Base-by-base conservation (phyloP, 2,888 invertebrate species). In the Spodoptera exigua region DNA sequence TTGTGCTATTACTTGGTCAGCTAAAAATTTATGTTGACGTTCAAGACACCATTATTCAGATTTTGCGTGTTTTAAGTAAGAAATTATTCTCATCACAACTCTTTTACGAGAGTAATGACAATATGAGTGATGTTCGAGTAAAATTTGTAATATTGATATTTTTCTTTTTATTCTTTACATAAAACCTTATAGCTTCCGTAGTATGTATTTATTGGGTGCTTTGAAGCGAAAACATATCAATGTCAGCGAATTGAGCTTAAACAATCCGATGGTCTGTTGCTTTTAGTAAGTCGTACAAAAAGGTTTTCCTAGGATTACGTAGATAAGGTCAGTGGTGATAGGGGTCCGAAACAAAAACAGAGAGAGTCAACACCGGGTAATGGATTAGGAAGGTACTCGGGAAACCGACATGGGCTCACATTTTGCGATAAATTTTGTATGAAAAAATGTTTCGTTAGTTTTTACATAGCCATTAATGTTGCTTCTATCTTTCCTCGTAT, bases 321-420 rank as follows among this genome's bases (percentile, higher is more conserved):
- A 65, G 40, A 66, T 66, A 61, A 49, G 49, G 49, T 61, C 40
- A 41, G 36, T 17, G 21, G 13, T 49, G 49, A 66, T 66, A 66
- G 49, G 39, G 65, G 54, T 55, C 11, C 17, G 36, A 37, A 65
- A 55, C 61, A 55, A 66, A 66, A 61, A 66, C 66, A 66, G 35
- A 16, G 35, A 34, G 39, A 32, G 14, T 43, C 41, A 12, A 52
- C 64, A 32, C 12, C 7, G 47, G 35, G 43, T 59, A 52, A 65
- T 53, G 65, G 60, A 65, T 64, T 48, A 48, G 48, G 16, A n/a
- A 34, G 21, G 40, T 46, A 35, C 36, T 58, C 37, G 13, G 32
- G 9, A 16, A 14, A 39, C 21, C 9, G 13, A 16, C 39, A 40
- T 3, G 37, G 36, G 55, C 32, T 37, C 45, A 21, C 34, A 34